Evolutionary conservation across 2,113 vertebrate genomes (phyloP).

Genomic region (Cettia cetti): DNA sequence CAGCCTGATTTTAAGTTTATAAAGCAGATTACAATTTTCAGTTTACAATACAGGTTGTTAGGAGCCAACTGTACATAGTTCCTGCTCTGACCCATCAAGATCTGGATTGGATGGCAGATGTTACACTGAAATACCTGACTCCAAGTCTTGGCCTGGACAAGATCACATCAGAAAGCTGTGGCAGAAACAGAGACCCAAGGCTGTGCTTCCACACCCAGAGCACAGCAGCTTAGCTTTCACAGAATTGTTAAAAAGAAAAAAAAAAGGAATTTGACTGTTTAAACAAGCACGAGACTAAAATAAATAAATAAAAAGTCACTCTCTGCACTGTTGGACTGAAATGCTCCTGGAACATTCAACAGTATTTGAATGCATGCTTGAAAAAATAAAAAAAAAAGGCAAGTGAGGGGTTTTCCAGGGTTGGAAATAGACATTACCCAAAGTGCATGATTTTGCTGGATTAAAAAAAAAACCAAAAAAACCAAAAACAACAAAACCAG

Average conservation of each 20-base stretch:
- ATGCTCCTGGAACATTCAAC: background rate
- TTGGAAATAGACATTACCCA: background rate
- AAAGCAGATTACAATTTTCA: background rate
- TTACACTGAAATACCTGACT: background rate
- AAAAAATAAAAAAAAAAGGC: background rate
- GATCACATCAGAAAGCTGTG: background rate
- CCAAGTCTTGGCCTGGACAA: background rate
- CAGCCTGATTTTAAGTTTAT: background rate
- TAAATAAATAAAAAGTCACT: background rate
- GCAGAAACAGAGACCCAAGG: background rate
- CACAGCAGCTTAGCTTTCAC: background rate
- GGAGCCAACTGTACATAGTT: background rate
- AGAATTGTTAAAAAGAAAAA: background rate
- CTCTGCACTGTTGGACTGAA: background rate
- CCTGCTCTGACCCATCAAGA: background rate
- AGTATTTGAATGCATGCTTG: background rate
- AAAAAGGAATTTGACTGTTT: background rate
- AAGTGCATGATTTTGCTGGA: background rate
- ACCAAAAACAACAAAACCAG: background rate
- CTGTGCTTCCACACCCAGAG: background rate
- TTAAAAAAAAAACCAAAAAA: background rate
- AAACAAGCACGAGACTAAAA: background rate
- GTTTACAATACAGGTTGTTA: background rate
- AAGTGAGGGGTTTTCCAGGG: conserved; percentile 14
- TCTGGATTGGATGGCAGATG: background rate